Evolutionary conservation across 1,140 invertebrate species (phyloP).

Genomic region (Planococcus citri): DNA sequence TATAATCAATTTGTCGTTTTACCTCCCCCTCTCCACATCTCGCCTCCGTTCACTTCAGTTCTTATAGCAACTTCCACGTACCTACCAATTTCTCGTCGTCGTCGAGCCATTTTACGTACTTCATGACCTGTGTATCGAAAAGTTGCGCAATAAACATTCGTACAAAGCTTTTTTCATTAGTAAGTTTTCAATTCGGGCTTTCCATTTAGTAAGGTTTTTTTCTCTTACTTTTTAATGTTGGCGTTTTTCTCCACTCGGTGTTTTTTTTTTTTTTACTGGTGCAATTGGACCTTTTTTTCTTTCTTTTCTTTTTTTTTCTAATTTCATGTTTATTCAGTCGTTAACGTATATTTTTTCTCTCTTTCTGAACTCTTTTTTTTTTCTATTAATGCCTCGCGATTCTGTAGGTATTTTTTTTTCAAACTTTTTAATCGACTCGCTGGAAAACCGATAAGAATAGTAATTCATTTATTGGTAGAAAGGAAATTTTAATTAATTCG

Average conservation of each 20-base stretch:
- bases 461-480: not conserved
- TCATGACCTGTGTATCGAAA: not conserved
- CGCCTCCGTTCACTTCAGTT: no score
- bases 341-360: not conserved
- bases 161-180: not conserved
- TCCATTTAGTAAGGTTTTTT: not conserved
- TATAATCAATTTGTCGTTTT: not conserved
- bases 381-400: not conserved
- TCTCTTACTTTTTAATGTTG: not conserved
- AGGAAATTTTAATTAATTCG: not conserved
- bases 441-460: not conserved
- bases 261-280: not conserved
- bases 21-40: no score
- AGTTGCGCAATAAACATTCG: not conserved
- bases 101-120: not conserved
- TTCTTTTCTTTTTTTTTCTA: not conserved
- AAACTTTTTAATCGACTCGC: slow-evolving; percentile 6
- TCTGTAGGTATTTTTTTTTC: not conserved
- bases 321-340: slow-evolving; percentile 3
- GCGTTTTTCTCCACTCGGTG: not conserved
- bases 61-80: no score
- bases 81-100: not conserved
- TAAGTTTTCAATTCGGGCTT: slow-evolving; percentile 1
- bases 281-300: not conserved
- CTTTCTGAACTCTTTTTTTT: not conserved